phyloP scores from a whole-genome alignment of 2,113 vertebrate genomes.

The Mormyrus lacerda region DNA sequence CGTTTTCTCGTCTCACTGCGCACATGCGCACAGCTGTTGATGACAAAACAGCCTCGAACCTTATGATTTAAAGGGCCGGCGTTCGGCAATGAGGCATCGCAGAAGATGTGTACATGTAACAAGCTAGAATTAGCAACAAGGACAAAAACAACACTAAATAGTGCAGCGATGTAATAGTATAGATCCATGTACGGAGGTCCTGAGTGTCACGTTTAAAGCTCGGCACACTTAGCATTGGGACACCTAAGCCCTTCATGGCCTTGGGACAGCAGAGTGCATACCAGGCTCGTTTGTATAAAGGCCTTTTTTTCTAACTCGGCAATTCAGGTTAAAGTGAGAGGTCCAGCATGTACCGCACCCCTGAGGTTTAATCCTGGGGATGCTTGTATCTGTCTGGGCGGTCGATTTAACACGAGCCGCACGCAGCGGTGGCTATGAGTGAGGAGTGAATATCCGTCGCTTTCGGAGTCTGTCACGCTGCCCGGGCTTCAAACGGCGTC shows the following conservation, averaged over 20 bases:
- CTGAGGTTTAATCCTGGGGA: not conserved
- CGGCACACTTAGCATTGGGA: not conserved
- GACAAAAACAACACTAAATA: not conserved
- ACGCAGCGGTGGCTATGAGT: not conserved
- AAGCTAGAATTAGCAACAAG: not conserved
- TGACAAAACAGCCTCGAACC: no score
- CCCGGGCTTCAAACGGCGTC: not conserved
- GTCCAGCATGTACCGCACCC: not conserved
- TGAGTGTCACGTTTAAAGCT: not conserved
- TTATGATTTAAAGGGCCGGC: no score
- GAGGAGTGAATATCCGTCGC: not conserved
- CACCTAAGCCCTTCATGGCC: not conserved
- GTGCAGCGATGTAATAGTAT: not conserved
- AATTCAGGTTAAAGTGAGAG: not conserved
- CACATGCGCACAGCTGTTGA: not conserved
- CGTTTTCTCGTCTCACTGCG: no score
- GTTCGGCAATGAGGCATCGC: no score
- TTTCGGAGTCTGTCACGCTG: not conserved
- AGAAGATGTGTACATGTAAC: no score
- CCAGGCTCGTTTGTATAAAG: not conserved
- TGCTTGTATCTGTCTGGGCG: not conserved
- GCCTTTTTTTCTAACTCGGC: not conserved
- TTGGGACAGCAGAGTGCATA: not conserved
- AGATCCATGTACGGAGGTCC: not conserved
- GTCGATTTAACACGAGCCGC: not conserved